A percentile compares a stretch with the other conserved stretches of the same genome.
phyloP scores from a whole-genome alignment of 2,113 vertebrate species.

The Eulemur rufifrons region DNA sequence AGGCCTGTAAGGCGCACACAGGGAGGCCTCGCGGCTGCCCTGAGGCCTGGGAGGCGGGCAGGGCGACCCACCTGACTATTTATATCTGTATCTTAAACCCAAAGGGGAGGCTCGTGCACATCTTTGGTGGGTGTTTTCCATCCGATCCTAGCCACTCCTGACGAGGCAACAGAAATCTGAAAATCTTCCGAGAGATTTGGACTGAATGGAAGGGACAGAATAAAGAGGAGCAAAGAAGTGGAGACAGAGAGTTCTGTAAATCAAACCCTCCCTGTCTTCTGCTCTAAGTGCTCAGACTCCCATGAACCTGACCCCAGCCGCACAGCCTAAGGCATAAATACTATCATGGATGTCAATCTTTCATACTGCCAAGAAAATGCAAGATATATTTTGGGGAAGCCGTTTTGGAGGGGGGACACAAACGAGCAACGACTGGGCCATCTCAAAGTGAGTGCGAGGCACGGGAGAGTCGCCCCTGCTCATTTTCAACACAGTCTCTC shows the following conservation, averaged over 20 bases:
- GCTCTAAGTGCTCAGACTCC: background rate
- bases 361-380: background rate
- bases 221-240: background rate
- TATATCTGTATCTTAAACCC: constrained; percentile 32
- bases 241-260: background rate
- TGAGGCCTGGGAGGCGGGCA: constrained; percentile 52
- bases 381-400: background rate
- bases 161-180: constrained; percentile 64
- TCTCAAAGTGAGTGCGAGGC: background rate
- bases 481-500: constrained; percentile 50
- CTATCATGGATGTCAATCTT: fast-evolving
- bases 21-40: constrained; percentile 72
- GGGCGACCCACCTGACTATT: background rate
- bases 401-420: background rate
- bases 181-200: constrained; percentile 68
- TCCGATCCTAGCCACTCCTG: constrained; percentile 66
- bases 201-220: background rate
- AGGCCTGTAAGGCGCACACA: constrained; percentile 82
- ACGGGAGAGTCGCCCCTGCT: background rate
- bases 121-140: constrained; percentile 70
- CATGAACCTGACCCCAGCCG: background rate
- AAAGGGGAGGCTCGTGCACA: constrained; percentile 48
- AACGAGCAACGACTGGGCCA: background rate
- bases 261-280: background rate
- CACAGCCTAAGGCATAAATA: background rate